Evolutionary conservation across 2,797 vertebrate species (phyloP).

Genomic region (Sebastes dallii): DNA sequence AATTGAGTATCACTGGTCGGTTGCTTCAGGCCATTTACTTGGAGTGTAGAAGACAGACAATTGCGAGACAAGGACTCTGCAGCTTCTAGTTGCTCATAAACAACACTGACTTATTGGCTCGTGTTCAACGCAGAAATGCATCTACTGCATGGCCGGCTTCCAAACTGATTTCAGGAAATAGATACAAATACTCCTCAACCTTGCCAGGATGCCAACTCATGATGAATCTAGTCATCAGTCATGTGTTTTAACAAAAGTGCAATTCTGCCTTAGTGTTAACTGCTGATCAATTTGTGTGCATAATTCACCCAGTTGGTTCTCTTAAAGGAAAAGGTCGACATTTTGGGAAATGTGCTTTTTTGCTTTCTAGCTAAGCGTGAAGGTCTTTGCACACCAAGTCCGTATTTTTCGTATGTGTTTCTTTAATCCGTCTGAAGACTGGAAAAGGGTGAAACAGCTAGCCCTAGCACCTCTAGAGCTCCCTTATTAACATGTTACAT

Average conservation of each 20-base stretch:
- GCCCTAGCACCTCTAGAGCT: neutral
- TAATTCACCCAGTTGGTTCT: neutral
- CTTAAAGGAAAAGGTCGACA: neutral
- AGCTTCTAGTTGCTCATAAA: slow-evolving; percentile 22
- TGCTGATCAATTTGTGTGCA: neutral
- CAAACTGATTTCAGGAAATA: slow-evolving; percentile 31
- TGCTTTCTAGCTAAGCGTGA: too few species aligned
- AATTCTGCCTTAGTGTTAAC: slow-evolving; percentile 1
- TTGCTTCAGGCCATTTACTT: slow-evolving; percentile 27
- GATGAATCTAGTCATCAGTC: slow-evolving; percentile 18
- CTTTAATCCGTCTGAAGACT: neutral
- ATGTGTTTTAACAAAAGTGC: slow-evolving; percentile 14
- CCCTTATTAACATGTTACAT: neutral
- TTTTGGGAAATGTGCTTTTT: neutral
- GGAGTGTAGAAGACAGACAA: slow-evolving; percentile 21
- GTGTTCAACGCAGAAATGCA: slow-evolving; percentile 6
- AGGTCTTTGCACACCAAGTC: too few species aligned
- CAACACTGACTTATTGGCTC: slow-evolving; percentile 17
- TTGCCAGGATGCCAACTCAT: slow-evolving; percentile 4
- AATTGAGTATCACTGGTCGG: slow-evolving; percentile 12
- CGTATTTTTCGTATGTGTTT: too few species aligned
- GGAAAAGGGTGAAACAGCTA: neutral
- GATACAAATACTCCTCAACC: slow-evolving; percentile 14
- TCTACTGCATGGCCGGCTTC: slow-evolving; percentile 15
- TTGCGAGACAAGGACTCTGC: neutral